Conservation (phyloP, 2,797 vertebrate genomes). For the Babyrousa celebensis region DNA sequence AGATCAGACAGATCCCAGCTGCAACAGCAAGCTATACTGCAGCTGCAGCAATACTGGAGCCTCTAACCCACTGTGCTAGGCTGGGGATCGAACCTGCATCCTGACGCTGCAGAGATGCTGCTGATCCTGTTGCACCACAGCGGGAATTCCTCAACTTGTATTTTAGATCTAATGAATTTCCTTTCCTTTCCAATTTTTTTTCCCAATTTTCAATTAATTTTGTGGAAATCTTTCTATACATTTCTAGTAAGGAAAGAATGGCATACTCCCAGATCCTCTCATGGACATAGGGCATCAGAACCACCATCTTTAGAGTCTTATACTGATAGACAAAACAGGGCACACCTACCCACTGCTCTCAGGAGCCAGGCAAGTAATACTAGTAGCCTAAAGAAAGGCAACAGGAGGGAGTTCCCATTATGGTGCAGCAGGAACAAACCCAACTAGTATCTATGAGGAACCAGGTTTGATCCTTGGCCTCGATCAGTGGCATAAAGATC, state of each 20-base stretch:
- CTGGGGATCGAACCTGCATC: no score
- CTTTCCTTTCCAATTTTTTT: background rate
- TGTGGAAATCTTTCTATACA: conserved; percentile 16
- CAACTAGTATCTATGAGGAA: no score
- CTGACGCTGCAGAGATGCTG: no score
- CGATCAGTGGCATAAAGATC: no score
- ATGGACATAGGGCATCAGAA: background rate
- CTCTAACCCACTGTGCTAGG: no score
- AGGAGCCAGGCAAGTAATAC: background rate
- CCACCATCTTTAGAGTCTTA: conserved; percentile 8
- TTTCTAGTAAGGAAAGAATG: conserved; percentile 33
- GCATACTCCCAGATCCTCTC: background rate
- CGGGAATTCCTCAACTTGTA: background rate
- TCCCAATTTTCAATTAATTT: conserved; percentile 12
- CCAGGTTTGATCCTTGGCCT: no score
- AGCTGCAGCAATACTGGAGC: no score
- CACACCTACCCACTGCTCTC: background rate
- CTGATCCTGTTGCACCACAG: no score
- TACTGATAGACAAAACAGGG: background rate
- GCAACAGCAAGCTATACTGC: no score
- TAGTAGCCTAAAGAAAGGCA: background rate
- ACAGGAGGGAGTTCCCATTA: background rate
- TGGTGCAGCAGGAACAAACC: no score
- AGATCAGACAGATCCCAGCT: no score
- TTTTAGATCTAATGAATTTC: conserved; percentile 27